A percentile compares a stretch with the other conserved stretches of the same genome.
Conservation (phyloP, 2,888 invertebrate genomes). For the Epistrophe eligans region DNA sequence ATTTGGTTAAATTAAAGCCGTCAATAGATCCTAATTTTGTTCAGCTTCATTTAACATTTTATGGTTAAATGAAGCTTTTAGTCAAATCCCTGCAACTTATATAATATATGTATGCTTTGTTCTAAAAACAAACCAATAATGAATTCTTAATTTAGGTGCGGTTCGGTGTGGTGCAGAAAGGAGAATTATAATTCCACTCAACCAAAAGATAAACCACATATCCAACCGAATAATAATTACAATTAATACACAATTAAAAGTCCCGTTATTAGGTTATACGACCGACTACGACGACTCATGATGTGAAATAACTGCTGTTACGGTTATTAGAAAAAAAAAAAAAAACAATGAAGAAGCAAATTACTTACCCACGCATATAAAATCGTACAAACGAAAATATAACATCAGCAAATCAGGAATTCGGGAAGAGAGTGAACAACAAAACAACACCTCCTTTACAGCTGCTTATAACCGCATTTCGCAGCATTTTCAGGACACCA, state of each 20-base stretch:
- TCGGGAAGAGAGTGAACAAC: background rate
- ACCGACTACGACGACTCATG: background rate
- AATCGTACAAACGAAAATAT: constrained; percentile 27
- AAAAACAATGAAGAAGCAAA: constrained; percentile 39
- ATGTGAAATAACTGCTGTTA: constrained; percentile 20
- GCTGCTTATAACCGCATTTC: background rate
- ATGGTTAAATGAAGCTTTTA: background rate
- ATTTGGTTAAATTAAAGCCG: background rate
- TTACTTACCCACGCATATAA: constrained; percentile 42
- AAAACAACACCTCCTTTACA: constrained; percentile 28
- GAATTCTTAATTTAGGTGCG: background rate
- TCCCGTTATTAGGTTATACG: constrained; percentile 6
- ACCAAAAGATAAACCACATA: constrained; percentile 27
- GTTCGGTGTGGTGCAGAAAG: rapidly evolving
- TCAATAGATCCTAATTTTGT: background rate
- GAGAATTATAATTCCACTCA: constrained; percentile 8
- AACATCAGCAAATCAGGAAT: constrained; percentile 14
- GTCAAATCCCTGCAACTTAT: background rate
- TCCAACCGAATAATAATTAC: constrained; percentile 57
- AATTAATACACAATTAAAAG: constrained; percentile 69
- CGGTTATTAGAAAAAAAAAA: constrained; percentile 42
- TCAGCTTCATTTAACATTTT: background rate
- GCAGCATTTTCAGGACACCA: constrained; percentile 41
- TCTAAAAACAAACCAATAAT: background rate
- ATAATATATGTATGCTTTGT: too few species aligned